A percentile compares a stretch with the other conserved stretches of the same genome.
These are phyloP conservation scores for Eretmochelys imbricata DNA, from an alignment of 2,113 vertebrate genomes.

Conservation along the genomic window DNA sequence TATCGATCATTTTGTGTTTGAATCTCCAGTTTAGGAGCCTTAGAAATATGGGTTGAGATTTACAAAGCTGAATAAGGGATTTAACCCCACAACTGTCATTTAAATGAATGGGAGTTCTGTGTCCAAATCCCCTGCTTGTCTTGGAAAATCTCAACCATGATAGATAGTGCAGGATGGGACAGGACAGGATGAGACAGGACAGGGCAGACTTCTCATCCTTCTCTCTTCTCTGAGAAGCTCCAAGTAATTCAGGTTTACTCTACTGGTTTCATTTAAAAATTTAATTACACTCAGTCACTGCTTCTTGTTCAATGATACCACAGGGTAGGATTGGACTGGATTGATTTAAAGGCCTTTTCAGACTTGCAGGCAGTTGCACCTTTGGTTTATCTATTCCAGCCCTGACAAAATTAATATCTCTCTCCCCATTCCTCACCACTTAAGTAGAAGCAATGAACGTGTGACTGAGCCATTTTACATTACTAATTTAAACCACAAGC, in stretches of 20 bases:
- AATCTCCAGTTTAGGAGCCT: neutral
- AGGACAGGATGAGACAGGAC: neutral
- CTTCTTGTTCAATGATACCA: neutral
- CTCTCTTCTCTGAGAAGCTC: neutral
- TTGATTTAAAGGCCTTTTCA: constrained; percentile 5
- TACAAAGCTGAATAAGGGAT: neutral
- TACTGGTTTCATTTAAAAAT: neutral
- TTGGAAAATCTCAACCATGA: neutral
- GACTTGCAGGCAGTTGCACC: constrained; percentile 4
- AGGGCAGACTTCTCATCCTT: neutral
- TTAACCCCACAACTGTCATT: neutral
- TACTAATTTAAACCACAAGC: neutral
- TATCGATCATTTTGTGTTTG: neutral
- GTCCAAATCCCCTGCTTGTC: neutral
- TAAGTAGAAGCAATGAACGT: neutral
- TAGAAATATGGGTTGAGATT: neutral
- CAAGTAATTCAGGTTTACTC: neutral
- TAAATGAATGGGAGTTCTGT: neutral
- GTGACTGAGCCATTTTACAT: constrained; percentile 8
- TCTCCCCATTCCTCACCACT: neutral
- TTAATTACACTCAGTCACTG: neutral
- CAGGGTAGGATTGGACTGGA: neutral
- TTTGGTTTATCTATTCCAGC: neutral
- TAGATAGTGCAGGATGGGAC: neutral
- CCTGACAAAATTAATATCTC: neutral